Evolutionary conservation across 2,797 vertebrate species (phyloP).

Genomic region (Picus viridis): DNA sequence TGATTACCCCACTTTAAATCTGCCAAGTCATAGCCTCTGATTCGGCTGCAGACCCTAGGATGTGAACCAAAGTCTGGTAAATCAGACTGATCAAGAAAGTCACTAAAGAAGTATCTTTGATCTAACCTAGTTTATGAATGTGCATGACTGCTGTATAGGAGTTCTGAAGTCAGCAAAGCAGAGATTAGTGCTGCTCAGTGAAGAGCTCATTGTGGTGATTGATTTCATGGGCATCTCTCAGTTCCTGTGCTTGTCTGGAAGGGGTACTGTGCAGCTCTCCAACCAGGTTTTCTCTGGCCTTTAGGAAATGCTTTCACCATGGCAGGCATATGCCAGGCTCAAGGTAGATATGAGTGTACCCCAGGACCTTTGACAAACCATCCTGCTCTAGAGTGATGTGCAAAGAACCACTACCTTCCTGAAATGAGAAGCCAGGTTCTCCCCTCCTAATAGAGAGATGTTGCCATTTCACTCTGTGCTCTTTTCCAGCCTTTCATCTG

Average conservation of each 20-base stretch:
- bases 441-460: background rate
- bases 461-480: background rate
- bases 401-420: background rate
- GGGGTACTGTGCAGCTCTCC: background rate
- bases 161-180: slow-evolving; percentile 22
- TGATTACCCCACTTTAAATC: background rate
- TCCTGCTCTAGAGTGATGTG: background rate
- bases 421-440: background rate
- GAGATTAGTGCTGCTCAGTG: slow-evolving; percentile 12
- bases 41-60: background rate
- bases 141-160: background rate
- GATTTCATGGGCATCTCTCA: background rate
- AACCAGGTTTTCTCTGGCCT: background rate
- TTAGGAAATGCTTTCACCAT: background rate
- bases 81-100: background rate
- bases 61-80: background rate
- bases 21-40: background rate
- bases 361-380: background rate
- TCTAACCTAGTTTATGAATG: background rate
- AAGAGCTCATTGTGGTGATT: background rate
- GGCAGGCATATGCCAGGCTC: background rate
- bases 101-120: background rate
- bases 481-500: background rate
- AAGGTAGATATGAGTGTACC: background rate
- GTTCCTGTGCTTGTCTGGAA: background rate